Evolutionary conservation across 2,888 invertebrate species (phyloP).

Genomic region (Neoaliturus tenellus): DNA sequence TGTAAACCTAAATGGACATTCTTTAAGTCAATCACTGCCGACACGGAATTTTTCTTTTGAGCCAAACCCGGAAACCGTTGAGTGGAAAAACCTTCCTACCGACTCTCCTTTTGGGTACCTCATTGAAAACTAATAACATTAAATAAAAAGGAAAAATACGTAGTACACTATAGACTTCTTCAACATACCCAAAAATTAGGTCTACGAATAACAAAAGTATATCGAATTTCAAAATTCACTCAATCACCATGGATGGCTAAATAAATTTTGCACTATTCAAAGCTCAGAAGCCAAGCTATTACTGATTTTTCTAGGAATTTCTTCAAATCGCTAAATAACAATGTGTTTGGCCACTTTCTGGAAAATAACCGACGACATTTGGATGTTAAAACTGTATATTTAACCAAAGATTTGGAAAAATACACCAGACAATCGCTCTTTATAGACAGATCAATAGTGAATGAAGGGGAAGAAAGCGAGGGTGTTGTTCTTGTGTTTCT

Average conservation of each 20-base stretch:
- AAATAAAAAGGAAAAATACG: too few relatives aligned
- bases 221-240: neutral
- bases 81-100: too few relatives aligned
- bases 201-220: neutral
- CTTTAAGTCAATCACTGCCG: too few relatives aligned
- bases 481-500: neutral
- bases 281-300: neutral
- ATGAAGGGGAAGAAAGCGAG: too few relatives aligned
- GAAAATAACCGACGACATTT: neutral
- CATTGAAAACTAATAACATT: too few relatives aligned
- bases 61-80: too few relatives aligned
- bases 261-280: too few relatives aligned
- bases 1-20: too few relatives aligned
- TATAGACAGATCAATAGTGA: neutral
- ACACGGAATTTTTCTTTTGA: too few relatives aligned
- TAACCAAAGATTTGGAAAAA: neutral
- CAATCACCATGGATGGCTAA: neutral
- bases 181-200: neutral
- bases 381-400: too few relatives aligned
- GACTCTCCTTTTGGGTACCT: too few relatives aligned
- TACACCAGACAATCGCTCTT: neutral
- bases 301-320: neutral
- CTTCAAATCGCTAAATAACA: neutral
- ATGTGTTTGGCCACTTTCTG: neutral
- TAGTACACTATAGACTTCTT: neutral